phyloP scores from a whole-genome alignment of 2,113 vertebrate genomes.

The Vulpes ferrilata region DNA sequence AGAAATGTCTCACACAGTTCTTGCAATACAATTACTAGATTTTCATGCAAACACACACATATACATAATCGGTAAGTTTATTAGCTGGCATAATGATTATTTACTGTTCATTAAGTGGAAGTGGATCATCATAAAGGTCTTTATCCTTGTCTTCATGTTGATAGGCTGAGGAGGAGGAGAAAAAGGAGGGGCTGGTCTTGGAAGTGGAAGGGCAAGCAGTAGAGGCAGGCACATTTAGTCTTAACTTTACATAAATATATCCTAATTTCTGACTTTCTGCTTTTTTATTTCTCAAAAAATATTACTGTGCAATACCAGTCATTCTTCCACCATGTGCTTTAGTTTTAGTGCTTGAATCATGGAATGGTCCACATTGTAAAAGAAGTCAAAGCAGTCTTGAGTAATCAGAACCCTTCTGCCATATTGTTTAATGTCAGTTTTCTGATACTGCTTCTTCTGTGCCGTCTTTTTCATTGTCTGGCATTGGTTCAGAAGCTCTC shows the following conservation, averaged over 20 bases:
- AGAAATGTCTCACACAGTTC: background rate
- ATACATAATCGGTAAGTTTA: background rate
- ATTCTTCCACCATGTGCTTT: background rate
- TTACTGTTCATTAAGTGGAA: background rate
- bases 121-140: background rate
- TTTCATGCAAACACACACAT: background rate
- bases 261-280: background rate
- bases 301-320: background rate
- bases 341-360: background rate
- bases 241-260: background rate
- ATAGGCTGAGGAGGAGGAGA: background rate
- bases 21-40: background rate
- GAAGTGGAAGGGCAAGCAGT: background rate
- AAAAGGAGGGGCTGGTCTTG: background rate
- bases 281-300: background rate
- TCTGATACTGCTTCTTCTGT: background rate
- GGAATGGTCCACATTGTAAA: background rate
- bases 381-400: background rate
- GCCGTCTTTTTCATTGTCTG: background rate
- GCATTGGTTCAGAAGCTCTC: background rate
- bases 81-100: background rate
- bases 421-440: background rate
- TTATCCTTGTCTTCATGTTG: background rate
- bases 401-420: background rate
- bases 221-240: background rate